phyloP scores from a whole-genome alignment of 2,888 invertebrate species.

The Eupithecia abbreviata region DNA sequence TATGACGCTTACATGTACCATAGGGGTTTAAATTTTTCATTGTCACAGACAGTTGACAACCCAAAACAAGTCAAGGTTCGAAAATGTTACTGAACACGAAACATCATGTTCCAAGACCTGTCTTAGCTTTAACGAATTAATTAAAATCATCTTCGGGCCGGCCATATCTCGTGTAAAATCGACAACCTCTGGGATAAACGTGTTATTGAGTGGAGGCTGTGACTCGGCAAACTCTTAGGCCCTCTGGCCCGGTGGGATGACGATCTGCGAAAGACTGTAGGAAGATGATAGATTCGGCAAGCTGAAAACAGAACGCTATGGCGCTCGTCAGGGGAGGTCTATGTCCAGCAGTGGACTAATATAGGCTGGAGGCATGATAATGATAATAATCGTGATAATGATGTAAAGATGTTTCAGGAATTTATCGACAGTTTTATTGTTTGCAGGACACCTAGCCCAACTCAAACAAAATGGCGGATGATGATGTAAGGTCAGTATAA shows the following conservation, averaged over 20 bases:
- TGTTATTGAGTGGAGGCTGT: no score
- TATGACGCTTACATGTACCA: neutral
- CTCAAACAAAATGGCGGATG: constrained; percentile 93
- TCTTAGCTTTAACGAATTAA: neutral
- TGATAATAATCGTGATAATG: neutral
- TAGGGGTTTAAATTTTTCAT: neutral
- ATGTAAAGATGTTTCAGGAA: neutral
- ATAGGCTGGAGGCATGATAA: no score
- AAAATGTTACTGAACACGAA: neutral
- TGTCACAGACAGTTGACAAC: neutral
- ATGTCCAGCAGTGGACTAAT: no score
- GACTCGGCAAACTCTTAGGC: no score
- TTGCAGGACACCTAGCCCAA: constrained; percentile 85
- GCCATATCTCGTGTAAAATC: no score
- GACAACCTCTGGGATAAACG: no score
- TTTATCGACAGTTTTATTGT: constrained; percentile 34
- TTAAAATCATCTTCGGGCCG: no score
- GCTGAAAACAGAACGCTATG: no score
- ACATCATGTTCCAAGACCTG: neutral
- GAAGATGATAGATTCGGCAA: no score
- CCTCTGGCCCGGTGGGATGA: no score
- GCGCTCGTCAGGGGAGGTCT: no score
- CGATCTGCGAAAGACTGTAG: no score
- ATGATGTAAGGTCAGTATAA: constrained; percentile 93
- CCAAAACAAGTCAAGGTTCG: neutral